Base-by-base conservation (phyloP, 2,888 invertebrate species). In the Dilophus febrilis region DNA sequence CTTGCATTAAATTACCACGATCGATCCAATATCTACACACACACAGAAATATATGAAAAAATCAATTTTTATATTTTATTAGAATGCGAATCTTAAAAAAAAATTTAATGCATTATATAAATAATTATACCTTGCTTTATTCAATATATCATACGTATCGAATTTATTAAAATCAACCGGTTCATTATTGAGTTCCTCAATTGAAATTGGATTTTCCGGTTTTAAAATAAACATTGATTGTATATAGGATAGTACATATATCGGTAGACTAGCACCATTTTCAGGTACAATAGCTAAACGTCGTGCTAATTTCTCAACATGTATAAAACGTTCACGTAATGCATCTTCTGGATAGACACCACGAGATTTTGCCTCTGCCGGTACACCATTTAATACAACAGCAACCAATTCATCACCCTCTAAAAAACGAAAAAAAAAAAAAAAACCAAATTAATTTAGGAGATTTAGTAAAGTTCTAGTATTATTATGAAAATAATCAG, bases 291-390 rank as follows among this genome's bases (percentile, higher is more conserved):
- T 59, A 0, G 94, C 91, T 39, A 95, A 74, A 47, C 79, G 76
- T 42, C 78, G 70, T 4, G 91, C 90, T 10, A 86, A 72, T 42
- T 73, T 68, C 54, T 85, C 84, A 49, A 90, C 75, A 64, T 74
- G 75, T 8, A 85, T 62, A 59, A 95, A 97, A 46, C 86, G 71
- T 48, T 87, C 84, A 42, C 82, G 71, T 26, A 97, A 66, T 6
- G 82, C 77, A 51, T 83, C 81, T 59, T 94, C 91, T 0, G 91
- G 85, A 57, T 75, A 85, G 14, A 95, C 84, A 6, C 95, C 95
- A 38, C 82, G 70, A 18, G 74, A 70, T 12, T 75, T 64, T 0
- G 85, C 86, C 47, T 80, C 78, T 17, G 68, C 58, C 0, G 92
- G 85, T 48, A 97, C 78, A 38, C 81, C 76, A 41, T 74, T 66